phyloP scores from a whole-genome alignment of 2,113 vertebrate genomes.

The Jacana jacana region DNA sequence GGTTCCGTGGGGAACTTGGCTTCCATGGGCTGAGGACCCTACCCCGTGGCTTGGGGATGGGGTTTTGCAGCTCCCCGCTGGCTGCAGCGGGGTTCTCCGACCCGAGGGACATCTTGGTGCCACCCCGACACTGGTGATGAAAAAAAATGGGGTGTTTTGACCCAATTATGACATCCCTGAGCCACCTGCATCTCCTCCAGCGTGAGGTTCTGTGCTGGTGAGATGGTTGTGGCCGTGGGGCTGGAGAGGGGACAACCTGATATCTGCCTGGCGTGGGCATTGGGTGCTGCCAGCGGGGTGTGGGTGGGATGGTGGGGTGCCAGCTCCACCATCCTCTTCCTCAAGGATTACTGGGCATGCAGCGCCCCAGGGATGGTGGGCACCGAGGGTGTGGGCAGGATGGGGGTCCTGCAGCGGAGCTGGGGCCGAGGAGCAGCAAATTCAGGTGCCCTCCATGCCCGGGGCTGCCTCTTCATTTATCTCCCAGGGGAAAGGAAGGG shows the following conservation, averaged over 20 bases:
- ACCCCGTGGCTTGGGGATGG: neutral
- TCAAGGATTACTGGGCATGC: neutral
- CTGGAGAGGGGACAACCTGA: neutral
- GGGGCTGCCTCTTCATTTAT: neutral
- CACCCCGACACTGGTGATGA: no score
- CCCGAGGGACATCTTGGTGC: neutral
- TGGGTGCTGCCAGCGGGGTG: neutral
- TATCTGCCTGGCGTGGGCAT: neutral
- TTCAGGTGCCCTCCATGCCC: neutral
- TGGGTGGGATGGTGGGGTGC: neutral
- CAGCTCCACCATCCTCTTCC: neutral
- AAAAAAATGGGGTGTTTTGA: neutral
- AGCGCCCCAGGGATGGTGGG: neutral
- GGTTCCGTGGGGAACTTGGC: accelerated
- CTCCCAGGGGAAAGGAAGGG: neutral
- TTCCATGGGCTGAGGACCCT: neutral
- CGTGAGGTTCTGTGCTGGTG: accelerated
- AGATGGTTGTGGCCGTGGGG: neutral
- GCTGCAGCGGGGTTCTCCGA: neutral
- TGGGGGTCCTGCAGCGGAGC: neutral
- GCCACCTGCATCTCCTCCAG: neutral
- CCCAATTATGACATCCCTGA: neutral
- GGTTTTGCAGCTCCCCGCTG: neutral
- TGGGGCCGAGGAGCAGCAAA: neutral
- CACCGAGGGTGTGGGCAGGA: neutral